Percentiles rank a stretch among this genome's conserved stretches.
These are phyloP conservation scores for Kryptolebias marmoratus DNA, from an alignment of 2,113 vertebrate genomes.

Conservation along the genomic window DNA sequence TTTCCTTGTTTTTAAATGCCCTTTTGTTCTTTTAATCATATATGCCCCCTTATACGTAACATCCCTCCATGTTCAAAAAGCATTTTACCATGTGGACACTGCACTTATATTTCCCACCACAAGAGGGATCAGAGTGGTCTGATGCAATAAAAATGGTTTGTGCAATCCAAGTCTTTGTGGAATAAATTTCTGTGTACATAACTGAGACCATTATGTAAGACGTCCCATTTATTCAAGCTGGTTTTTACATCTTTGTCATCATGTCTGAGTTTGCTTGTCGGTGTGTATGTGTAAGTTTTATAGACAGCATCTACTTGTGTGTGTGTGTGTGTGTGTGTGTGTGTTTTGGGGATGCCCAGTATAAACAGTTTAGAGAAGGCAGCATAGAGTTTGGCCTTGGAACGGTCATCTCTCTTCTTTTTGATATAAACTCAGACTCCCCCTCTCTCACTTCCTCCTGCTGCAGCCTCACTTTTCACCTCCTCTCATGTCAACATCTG, in stretches of 20 bases:
- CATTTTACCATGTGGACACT: slow-evolving; percentile 15
- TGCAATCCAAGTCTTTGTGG: background rate
- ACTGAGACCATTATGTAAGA: background rate
- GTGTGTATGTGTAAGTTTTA: slow-evolving; percentile 5
- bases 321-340: slow-evolving; percentile 33
- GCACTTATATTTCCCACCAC: slow-evolving; percentile 24
- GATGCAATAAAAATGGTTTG: background rate
- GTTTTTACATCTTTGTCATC: slow-evolving; percentile 10
- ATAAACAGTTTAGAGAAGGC: slow-evolving; percentile 64
- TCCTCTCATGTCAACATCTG: slow-evolving; percentile 3
- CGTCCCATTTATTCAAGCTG: background rate
- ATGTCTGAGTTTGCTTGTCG: slow-evolving; percentile 4
- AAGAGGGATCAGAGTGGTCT: slow-evolving; percentile 33
- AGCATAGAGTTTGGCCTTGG: slow-evolving; percentile 43
- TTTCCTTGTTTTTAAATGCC: background rate
- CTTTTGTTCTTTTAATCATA: slow-evolving; percentile 17
- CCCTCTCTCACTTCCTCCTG: slow-evolving; percentile 36
- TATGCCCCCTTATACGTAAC: background rate
- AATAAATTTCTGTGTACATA: background rate
- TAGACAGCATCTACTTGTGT: background rate
- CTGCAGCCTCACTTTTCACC: slow-evolving; percentile 7
- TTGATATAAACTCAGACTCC: slow-evolving; percentile 44
- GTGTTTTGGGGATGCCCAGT: slow-evolving; percentile 21
- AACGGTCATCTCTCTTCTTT: slow-evolving; percentile 36
- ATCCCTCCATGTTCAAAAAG: background rate